Base-by-base conservation (phyloP, 2,797 vertebrate species). In the Centroberyx gerrardi region DNA sequence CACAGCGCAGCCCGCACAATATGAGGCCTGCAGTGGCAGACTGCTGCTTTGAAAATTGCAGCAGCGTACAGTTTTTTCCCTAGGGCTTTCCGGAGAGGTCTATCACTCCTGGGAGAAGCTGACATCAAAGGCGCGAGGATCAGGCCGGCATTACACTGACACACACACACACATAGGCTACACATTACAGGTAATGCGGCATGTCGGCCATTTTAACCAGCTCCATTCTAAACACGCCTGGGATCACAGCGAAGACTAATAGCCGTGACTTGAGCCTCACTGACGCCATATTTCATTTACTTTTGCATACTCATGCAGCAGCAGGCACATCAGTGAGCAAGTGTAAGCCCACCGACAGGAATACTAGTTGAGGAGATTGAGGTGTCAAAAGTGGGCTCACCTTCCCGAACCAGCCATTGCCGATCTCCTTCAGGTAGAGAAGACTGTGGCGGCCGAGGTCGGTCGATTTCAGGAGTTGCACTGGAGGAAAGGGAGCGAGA, bases 321-420 rank as follows among this genome's bases (percentile, higher is more conserved):
- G 31, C 53, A 63, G 58, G 10, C 53, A 51, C 51, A 6, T 17
- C 3, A 8, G 17, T 22, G 48, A 18, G 60, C 2, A 4, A 62
- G 52, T 40, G 31, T 56, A 29, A 13, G 71, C 22, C 8, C 64
- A 53, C 9, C 63, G 42, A 36, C 71, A 53, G 62, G 62, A 59
- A 42, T 4, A 13, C 40, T 58, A 51, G 54, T 55, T 13, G 31
- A 29, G 76, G 17, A 61, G 77, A 70, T 0, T 17, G 48, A 64
- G 17, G 29, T 0, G 53, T 51, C 27, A 1, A 38, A 71, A 12
- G 33, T 15, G 22, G 44, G 1, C 96, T 95, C 92, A 98, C 98
- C 97, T 99, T 99, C 81, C 98, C 98, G 0, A 99, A 99, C 98
- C 98, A 99, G 85, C 98, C 97, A 7, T 95, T 95, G n/a, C 98